Evolutionary conservation across 2,113 vertebrate species (phyloP).

Genomic region (Uropsilus gracilis): DNA sequence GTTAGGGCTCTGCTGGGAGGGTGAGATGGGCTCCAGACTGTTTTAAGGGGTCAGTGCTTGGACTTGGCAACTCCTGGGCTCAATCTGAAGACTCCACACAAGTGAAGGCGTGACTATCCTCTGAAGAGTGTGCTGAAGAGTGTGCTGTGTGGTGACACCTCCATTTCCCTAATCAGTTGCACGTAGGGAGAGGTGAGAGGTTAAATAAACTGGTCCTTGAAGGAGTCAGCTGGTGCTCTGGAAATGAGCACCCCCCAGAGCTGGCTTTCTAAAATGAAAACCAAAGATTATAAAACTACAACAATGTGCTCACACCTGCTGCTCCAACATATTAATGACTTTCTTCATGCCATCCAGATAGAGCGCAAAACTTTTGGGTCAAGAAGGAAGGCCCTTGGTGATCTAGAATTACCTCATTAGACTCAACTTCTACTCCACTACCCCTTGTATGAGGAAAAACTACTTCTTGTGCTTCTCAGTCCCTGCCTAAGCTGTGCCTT

Average conservation of each 20-base stretch:
- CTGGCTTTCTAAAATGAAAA: neutral
- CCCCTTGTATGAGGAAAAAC: neutral
- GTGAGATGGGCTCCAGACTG: neutral
- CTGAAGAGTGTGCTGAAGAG: neutral
- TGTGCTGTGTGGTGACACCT: neutral
- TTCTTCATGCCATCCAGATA: neutral
- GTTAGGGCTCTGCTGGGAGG: neutral
- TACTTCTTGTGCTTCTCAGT: neutral
- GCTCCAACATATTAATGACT: neutral
- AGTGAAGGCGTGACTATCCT: neutral
- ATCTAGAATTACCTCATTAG: neutral
- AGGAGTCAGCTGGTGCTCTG: neutral
- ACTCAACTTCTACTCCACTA: neutral
- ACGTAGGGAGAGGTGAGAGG: neutral
- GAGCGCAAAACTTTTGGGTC: neutral
- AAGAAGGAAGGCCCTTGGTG: neutral
- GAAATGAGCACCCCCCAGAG: neutral
- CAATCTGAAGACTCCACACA: neutral
- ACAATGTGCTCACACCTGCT: neutral
- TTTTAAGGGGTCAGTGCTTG: too few relatives aligned
- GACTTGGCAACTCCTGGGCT: neutral
- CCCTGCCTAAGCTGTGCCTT: neutral
- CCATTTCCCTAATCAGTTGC: neutral
- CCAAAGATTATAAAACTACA: neutral
- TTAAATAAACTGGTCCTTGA: neutral